Conservation (phyloP, 2,888 invertebrate genomes). For the Caenorhabditis macrosperma region DNA sequence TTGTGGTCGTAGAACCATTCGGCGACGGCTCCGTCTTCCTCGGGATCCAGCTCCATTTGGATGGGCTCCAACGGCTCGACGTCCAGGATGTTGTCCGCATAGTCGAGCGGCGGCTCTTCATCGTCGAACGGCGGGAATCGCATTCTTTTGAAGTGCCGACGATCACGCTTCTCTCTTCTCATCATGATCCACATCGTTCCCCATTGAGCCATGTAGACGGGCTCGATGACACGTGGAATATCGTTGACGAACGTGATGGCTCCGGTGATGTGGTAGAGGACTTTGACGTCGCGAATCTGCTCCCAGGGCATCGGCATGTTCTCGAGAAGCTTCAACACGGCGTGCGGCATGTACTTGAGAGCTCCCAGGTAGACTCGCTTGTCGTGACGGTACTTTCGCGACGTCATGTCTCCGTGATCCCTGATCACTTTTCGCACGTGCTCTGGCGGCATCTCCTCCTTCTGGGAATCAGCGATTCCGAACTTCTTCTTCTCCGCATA, state of each 20-base stretch:
- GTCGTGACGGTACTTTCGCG: slow-evolving; percentile 97
- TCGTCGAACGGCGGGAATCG: slow-evolving; percentile 99
- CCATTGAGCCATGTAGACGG: slow-evolving; percentile 99
- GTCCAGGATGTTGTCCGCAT: slow-evolving; percentile 98
- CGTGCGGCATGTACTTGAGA: slow-evolving; percentile 99
- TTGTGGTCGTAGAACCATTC: slow-evolving; percentile 99
- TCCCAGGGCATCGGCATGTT: slow-evolving; percentile 99
- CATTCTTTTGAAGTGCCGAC: slow-evolving; percentile 99
- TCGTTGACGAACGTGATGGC: slow-evolving; percentile 99
- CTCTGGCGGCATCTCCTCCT: slow-evolving; percentile 99
- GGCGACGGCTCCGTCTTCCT: slow-evolving; percentile 87
- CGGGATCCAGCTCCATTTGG: slow-evolving; percentile 92
- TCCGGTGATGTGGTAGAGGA: slow-evolving; percentile 96
- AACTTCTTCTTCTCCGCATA: slow-evolving; percentile 98
- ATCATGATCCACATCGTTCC: slow-evolving; percentile 99
- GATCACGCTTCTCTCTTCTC: slow-evolving; percentile 96
- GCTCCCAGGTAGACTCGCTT: slow-evolving; percentile 98
- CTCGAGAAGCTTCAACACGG: slow-evolving; percentile 96
- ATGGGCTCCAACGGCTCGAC: slow-evolving; percentile 99
- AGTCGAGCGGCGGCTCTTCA: slow-evolving; percentile 98
- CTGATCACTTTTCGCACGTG: slow-evolving; percentile 98
- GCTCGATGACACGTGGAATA: slow-evolving; percentile 99
- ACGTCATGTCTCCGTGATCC: slow-evolving; percentile 99
- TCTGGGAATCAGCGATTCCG: slow-evolving; percentile 98
- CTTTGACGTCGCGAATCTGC: slow-evolving; percentile 97